Evolutionary conservation across 1,140 invertebrate species (phyloP), one percentile per base, ranked within the genome.

Genomic region (Drosophila sp.): DNA sequence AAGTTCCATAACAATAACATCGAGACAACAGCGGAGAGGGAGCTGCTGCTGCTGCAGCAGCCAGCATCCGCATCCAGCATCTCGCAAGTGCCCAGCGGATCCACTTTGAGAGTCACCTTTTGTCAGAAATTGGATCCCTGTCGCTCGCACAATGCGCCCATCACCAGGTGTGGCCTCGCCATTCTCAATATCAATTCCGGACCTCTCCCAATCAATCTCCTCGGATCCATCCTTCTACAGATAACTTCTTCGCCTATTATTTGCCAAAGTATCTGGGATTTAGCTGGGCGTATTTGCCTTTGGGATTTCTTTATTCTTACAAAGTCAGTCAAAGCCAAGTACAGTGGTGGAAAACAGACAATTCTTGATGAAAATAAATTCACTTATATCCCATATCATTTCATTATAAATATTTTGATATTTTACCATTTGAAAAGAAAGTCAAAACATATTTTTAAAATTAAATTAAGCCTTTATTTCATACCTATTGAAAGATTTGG

Each of bases 211-310:
- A 44, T 29, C 55, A 10, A 38, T 61, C 38, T 62, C n/a, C 56
- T 17, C 54, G 17, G 25, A 17, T 10, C n/a, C 61, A 17, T 10
- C n/a, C 61, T 56, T 40, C 54, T 47, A 64, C 33, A 61, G 55
- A 61, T 79, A 50, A 11, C 57, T 58, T 41, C 44, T 62, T 56
- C 60, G 68, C 56, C 60, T 76, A 70, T 82, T 79, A 71, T 76
- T 79, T 82, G 73, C 70, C 58, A 79, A 73, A 76, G 77, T 73
- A 76, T 82, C 77, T 80, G 80, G 69, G 78, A 76, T 78, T 75
- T 80, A 66, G 74, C 62, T 54, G 60, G 33, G 60, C 64, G 70
- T 80, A 68, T 85, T 85, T 85, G 69, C 78, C 73, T 78, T 68
- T 70, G 78, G 81, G 74, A 80, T 74, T 66, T 57, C 35, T 75